Conservation (phyloP, 2,113 vertebrate genomes). For the Oenanthe oenanthe region DNA sequence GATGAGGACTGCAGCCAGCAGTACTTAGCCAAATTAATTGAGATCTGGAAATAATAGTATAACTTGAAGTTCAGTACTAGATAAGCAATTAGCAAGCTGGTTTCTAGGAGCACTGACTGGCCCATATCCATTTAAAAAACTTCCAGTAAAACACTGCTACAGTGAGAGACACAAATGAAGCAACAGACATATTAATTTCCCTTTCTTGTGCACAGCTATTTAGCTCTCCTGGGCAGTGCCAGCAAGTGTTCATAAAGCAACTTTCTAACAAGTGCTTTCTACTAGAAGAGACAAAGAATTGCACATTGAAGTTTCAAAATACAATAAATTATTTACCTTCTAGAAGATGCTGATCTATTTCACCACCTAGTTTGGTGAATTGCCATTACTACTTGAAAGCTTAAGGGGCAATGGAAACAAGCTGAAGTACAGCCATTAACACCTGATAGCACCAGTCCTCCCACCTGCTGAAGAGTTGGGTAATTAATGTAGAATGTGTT, state of each 20-base stretch:
- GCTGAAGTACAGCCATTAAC: background rate
- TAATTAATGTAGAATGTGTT: background rate
- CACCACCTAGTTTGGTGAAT: background rate
- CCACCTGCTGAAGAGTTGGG: background rate
- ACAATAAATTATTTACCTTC: slow-evolving; percentile 23
- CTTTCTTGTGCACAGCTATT: background rate
- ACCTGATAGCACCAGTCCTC: background rate
- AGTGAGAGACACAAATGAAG: background rate
- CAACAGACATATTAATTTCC: background rate
- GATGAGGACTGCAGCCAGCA: background rate
- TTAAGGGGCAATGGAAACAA: background rate
- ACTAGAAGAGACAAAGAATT: background rate
- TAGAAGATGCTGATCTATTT: background rate
- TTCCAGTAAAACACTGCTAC: background rate
- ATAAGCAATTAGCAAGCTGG: background rate
- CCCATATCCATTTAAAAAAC: background rate
- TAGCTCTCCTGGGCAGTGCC: background rate
- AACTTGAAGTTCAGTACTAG: background rate
- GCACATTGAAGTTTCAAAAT: slow-evolving; percentile 12
- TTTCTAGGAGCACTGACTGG: background rate
- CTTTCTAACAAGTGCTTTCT: background rate
- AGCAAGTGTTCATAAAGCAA: background rate
- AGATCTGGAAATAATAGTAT: background rate
- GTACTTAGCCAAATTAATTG: background rate
- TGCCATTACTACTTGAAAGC: background rate